A percentile compares a stretch with the other conserved stretches of the same genome.
Conservation (phyloP, 53 echinoderm and acorn worm species). For the Temnopleurus reevesii region DNA sequence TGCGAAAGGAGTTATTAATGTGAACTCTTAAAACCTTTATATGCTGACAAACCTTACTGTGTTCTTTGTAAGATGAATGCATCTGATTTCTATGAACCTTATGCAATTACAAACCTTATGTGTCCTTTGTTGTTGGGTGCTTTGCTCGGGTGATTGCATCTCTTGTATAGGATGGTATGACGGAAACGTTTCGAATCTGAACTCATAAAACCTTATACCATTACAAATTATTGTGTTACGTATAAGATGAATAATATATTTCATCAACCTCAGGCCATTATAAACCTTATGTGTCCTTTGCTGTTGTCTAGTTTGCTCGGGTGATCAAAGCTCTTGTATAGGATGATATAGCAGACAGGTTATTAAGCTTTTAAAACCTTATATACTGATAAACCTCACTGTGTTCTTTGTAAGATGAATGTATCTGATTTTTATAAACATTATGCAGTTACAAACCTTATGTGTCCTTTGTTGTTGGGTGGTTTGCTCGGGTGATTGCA, state of each 20-base stretch:
- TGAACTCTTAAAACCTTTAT: not conserved
- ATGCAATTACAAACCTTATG: not conserved
- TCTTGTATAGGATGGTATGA: not conserved
- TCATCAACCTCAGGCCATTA: not conserved
- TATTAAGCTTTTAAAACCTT: too few relatives aligned
- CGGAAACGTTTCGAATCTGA: too few relatives aligned
- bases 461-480: conserved; percentile 73
- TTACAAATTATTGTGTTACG: too few relatives aligned
- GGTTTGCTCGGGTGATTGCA: conserved; percentile 98
- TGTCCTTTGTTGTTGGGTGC: not conserved
- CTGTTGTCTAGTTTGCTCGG: conserved; percentile 82
- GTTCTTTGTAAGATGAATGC: too few relatives aligned
- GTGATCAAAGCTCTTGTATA: conserved; percentile 90
- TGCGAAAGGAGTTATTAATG: not conserved
- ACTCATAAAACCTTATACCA: too few relatives aligned
- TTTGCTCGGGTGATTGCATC: not conserved
- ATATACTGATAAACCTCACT: too few relatives aligned
- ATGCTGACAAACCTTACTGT: not conserved
- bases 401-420: too few relatives aligned
- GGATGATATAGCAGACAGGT: conserved; percentile 76
- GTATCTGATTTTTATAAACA: too few relatives aligned
- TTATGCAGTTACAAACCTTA: conserved; percentile 70
- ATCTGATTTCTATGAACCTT: not conserved
- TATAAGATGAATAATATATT: too few relatives aligned
- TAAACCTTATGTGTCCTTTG: not conserved